A percentile compares a stretch with the other conserved stretches of the same genome.
phyloP scores from a whole-genome alignment of 2,797 vertebrate species.

The Hippopotamyrus pictus region DNA sequence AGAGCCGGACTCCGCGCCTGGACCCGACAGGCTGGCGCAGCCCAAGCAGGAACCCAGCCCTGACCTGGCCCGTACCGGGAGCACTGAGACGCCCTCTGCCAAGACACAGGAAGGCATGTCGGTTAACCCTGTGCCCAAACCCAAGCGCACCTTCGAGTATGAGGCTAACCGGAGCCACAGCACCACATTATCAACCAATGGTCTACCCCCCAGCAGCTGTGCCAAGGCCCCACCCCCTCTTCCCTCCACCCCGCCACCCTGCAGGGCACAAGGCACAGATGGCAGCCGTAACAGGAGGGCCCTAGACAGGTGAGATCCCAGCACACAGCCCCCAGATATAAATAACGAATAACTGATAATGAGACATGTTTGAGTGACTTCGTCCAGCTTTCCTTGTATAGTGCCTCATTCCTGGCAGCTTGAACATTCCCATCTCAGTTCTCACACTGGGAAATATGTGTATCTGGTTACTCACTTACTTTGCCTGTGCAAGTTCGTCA shows the following conservation, averaged over 20 bases:
- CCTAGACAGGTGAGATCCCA: slow-evolving; percentile 74
- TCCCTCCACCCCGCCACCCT: slow-evolving; percentile 82
- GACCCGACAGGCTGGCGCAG: slow-evolving; percentile 70
- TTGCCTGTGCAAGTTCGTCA: slow-evolving; percentile 22
- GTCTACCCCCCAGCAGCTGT: slow-evolving; percentile 75
- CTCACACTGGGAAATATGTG: slow-evolving; percentile 22
- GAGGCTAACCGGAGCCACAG: slow-evolving; percentile 85
- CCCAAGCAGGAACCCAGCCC: slow-evolving; percentile 64
- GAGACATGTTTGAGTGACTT: not conserved
- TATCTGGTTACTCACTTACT: not conserved
- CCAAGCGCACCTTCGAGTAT: slow-evolving; percentile 98
- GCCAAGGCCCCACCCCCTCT: slow-evolving; percentile 78
- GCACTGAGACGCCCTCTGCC: slow-evolving; percentile 56
- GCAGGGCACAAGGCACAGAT: slow-evolving; percentile 70
- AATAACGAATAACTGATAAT: not conserved
- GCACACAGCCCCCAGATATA: not conserved
- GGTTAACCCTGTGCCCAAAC: slow-evolving; percentile 94
- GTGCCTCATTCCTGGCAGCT: not conserved
- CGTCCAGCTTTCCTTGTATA: not conserved
- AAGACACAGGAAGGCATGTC: slow-evolving; percentile 59
- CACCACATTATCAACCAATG: slow-evolving; percentile 69
- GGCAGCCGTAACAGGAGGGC: slow-evolving; percentile 64
- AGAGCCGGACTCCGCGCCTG: slow-evolving; percentile 64
- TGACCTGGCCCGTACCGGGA: slow-evolving; percentile 57
- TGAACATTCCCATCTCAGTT: slow-evolving; percentile 7